Conservation (phyloP, 2,113 vertebrate species). For the Anhinga anhinga region DNA sequence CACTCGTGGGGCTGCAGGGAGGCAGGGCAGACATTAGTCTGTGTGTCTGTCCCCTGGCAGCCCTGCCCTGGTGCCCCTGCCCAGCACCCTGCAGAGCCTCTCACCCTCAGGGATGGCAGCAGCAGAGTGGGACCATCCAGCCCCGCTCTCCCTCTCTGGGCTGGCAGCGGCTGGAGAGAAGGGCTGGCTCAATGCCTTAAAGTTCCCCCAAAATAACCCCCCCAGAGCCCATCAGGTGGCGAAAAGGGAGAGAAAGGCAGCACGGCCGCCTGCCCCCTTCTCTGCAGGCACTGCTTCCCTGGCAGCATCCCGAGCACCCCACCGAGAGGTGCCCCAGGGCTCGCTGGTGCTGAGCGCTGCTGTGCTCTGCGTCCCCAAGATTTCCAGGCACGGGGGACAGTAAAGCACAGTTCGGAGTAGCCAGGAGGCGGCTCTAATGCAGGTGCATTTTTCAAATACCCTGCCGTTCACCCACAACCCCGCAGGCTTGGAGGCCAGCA, state of each 20-base stretch:
- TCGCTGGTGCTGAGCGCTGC: background rate
- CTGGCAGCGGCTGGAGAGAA: background rate
- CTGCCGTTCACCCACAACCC: background rate
- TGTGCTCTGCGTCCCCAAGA: background rate
- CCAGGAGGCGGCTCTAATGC: background rate
- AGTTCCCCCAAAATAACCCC: background rate
- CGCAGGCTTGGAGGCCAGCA: background rate
- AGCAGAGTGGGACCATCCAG: background rate
- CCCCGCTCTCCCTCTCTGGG: background rate
- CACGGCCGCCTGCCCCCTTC: background rate
- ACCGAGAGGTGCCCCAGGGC: background rate
- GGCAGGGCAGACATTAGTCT: background rate
- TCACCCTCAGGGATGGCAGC: background rate
- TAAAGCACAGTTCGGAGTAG: background rate
- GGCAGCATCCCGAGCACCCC: background rate
- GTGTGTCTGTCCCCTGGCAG: background rate
- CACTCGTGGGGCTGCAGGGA: rapidly evolving
- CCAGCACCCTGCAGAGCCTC: background rate
- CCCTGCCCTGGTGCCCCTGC: background rate
- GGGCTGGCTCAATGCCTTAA: background rate
- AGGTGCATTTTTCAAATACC: background rate
- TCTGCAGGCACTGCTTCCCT: background rate
- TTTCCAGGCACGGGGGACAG: rapidly evolving
- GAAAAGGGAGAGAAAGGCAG: background rate
- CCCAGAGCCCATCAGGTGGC: background rate